Conservation (phyloP, 1,140 invertebrate species). For the Orius laevigatus region DNA sequence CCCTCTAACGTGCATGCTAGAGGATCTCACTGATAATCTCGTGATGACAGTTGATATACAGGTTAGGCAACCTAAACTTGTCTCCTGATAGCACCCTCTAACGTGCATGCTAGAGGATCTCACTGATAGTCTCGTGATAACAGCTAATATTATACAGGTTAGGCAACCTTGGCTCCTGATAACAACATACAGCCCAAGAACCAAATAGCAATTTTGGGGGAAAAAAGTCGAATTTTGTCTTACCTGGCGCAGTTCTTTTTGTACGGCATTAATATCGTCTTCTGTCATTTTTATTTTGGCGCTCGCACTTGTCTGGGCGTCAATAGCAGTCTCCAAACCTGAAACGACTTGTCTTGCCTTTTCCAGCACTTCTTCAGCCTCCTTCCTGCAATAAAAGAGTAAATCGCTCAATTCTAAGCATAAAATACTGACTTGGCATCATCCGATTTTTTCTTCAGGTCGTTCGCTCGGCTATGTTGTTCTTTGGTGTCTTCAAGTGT, state of each 20-base stretch:
- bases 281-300: slow-evolving; percentile 64
- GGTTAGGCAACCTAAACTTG: too few relatives aligned
- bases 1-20: too few relatives aligned
- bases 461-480: slow-evolving; percentile 54
- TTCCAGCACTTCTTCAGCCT: slow-evolving; percentile 35
- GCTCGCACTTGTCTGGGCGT: slow-evolving; percentile 60
- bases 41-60: too few relatives aligned
- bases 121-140: too few relatives aligned
- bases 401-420: not conserved
- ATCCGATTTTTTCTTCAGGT: slow-evolving; percentile 59
- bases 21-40: too few relatives aligned
- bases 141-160: too few relatives aligned
- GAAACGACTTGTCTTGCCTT: slow-evolving; percentile 38
- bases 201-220: too few relatives aligned
- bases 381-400: slow-evolving; percentile 26
- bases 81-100: too few relatives aligned
- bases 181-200: too few relatives aligned
- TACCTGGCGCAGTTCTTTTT: slow-evolving; percentile 50
- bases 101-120: too few relatives aligned
- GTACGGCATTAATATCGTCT: slow-evolving; percentile 55
- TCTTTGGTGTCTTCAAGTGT: slow-evolving; percentile 72
- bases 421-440: slow-evolving; percentile 45
- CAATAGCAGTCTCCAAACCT: slow-evolving; percentile 46
- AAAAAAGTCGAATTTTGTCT: too few relatives aligned
- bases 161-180: too few relatives aligned